Evolutionary conservation across 1,140 invertebrate genomes (phyloP), one percentile per base, ranked within the genome.

Genomic region (Diabrotica virgifera): DNA sequence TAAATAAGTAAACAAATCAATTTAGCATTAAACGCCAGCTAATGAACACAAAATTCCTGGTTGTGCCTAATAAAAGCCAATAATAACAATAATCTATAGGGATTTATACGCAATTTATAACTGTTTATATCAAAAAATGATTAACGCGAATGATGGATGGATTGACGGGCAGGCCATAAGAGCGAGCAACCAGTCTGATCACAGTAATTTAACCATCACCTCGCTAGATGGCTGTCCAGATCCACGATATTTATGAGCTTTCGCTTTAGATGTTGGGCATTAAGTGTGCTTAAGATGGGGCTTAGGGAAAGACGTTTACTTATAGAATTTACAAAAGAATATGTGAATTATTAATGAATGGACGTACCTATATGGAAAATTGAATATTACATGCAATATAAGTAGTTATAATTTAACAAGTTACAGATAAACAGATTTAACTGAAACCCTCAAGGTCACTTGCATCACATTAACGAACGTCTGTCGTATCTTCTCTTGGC

Each of bases 111-210:
- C 73, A 74, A 73, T 75, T 75, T 76, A 68, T 71, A 68, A 72
- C 73, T 74, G 72, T 76, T 75, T 76, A 74, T 76, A 73, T 75
- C 74, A 73, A 74, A 74, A 74, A 75, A 72, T 73, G 73, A 77
- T 76, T 77, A 77, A 68, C 57, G 62, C 52, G 59, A 59, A 71
- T 77, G 75, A 77, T 77, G 71, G 74, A 77, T 77, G 75, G 75
- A 75, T 75, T 77, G 75, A 77, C 71, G 75, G 75, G 61, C 51
- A 36, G 66, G 61, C 66, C 70, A 70, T 64, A 64, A 69, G 62
- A 71, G n/a, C n/a, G 8, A 46, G 66, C 63, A 68, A 63, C 64
- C 56, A 57, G 58, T 59, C 69, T 74, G 74, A 75, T 75, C 70
- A 75, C 72, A 75, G 74, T 75, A 75, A 75, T 75, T 75, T 75